A percentile compares a stretch with the other conserved stretches of the same genome.
Evolutionary conservation across 1,140 invertebrate genomes (phyloP).

Genomic region (Glomeris maerens): DNA sequence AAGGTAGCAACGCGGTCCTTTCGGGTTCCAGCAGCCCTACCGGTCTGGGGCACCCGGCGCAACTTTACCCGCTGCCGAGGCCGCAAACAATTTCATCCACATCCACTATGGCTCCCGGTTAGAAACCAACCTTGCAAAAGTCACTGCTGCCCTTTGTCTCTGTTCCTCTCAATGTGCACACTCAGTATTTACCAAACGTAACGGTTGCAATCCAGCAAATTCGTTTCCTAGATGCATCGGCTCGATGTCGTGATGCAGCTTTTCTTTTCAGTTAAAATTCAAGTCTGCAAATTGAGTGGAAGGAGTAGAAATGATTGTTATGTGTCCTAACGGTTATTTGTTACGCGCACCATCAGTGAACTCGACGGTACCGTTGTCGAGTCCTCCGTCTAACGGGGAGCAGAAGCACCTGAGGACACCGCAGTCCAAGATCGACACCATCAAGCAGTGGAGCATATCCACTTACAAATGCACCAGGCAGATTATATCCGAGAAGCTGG

Average conservation of each 20-base stretch:
- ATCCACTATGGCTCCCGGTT: slow-evolving; percentile 16
- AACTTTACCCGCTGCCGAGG: slow-evolving; percentile 16
- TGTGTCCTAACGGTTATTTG: background rate
- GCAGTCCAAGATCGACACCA: slow-evolving; percentile 64
- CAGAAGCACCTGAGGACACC: slow-evolving; percentile 44
- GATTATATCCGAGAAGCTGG: slow-evolving; percentile 83
- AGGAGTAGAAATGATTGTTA: slow-evolving; percentile 22
- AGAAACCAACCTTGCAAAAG: slow-evolving; percentile 22
- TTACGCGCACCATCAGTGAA: slow-evolving; percentile 27
- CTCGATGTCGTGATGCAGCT: background rate
- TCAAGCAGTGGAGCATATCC: slow-evolving; percentile 91
- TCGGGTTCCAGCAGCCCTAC: slow-evolving; percentile 42
- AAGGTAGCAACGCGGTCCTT: slow-evolving; percentile 56
- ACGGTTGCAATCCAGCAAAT: background rate
- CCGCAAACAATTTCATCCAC: slow-evolving; percentile 27
- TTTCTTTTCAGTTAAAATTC: background rate
- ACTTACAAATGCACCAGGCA: slow-evolving; percentile 95
- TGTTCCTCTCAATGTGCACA: slow-evolving; percentile 2
- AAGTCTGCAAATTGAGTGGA: slow-evolving; percentile 6
- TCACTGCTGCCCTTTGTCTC: slow-evolving; percentile 1
- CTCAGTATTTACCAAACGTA: background rate
- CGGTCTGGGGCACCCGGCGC: background rate
- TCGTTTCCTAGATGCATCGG: background rate
- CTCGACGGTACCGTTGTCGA: slow-evolving; percentile 32
- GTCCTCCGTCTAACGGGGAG: slow-evolving; percentile 39